Evolutionary conservation across 2,888 invertebrate genomes (phyloP), one percentile per base, ranked within the genome.

Genomic region (Machimus atricapillus): DNA sequence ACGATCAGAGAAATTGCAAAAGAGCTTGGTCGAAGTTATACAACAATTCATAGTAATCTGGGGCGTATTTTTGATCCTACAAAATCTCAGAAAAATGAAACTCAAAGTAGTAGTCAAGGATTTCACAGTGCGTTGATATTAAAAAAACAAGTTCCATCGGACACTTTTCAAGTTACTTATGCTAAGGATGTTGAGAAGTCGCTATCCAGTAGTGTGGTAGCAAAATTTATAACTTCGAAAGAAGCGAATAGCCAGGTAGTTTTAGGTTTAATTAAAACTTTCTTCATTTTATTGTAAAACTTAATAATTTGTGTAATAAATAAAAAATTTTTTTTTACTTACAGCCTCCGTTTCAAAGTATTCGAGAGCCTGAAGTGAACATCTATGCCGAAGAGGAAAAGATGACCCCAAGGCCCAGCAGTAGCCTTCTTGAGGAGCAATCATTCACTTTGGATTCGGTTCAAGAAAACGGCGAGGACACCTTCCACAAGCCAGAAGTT

Each of bases 321-420:
- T 34, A 7, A 74, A 34, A 37, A 12, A 8, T 79, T 19, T 43
- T 19, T 19, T 46, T 40, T 79, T 52, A 7, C 16, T 82, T 82
- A n/a, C 81, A 81, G 81, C 81, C 81, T 31, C 81, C 81, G 16
- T 56, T 81, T n/a, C 81, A 81, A 56, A 81, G 31, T 16, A 31
- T 81, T 8, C 83, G 73, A 8, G 83, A 83, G 23, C 83, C 83
- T 27, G 83, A 83, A 73, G 66, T 83, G 40, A 83, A 66, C 43
- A 83, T 83, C 9, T 83, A 40, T 27, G 58, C 73, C 19, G 83
- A 83, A 40, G 73, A 83, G 19, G 83, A 73, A 27, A 73, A 83
- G 52, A n/a, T 56, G 46, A 16, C 56, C 6, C 81, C 37, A 52
- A 81, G 81, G 34, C 81, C 56, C 0, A 31, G 31, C 14, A 81